These are phyloP conservation scores for Pipra filicauda DNA, from an alignment of 2,113 vertebrate genomes.

Conservation along the genomic window DNA sequence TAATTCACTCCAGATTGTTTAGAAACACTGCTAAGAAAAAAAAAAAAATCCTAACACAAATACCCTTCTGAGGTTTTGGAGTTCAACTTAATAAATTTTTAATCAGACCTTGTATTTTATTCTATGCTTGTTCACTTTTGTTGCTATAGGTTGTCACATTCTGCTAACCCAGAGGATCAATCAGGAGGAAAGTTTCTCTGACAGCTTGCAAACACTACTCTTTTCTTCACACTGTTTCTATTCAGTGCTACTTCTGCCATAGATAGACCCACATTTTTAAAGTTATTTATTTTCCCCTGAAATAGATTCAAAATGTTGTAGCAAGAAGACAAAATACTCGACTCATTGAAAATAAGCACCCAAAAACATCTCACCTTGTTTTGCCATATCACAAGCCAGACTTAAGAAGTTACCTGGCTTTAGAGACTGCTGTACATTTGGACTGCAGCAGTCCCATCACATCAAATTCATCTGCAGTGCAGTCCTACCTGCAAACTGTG, in stretches of 20 bases:
- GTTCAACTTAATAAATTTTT: constrained; percentile 30
- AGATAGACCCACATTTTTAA: background rate
- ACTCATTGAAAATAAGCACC: background rate
- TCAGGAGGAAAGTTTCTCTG: background rate
- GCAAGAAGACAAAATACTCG: background rate
- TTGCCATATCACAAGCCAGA: background rate
- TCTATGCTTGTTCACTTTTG: background rate
- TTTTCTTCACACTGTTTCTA: constrained; percentile 49
- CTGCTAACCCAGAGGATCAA: constrained; percentile 26
- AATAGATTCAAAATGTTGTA: background rate
- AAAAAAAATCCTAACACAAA: background rate
- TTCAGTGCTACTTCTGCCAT: background rate
- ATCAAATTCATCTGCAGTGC: background rate
- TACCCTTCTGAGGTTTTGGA: background rate
- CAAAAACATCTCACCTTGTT: background rate
- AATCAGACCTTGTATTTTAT: background rate
- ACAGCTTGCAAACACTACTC: constrained; percentile 46
- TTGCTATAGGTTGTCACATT: constrained; percentile 36
- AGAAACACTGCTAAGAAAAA: constrained; percentile 3
- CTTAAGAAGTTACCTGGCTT: background rate
- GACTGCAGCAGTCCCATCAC: background rate
- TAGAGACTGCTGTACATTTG: background rate
- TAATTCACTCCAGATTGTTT: constrained; percentile 48
- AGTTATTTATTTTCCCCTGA: background rate
- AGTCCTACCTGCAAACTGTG: constrained; percentile 23